These are phyloP conservation scores for Standfussiana lucernea DNA, from an alignment of 2,888 invertebrate species.

Conservation along the genomic window DNA sequence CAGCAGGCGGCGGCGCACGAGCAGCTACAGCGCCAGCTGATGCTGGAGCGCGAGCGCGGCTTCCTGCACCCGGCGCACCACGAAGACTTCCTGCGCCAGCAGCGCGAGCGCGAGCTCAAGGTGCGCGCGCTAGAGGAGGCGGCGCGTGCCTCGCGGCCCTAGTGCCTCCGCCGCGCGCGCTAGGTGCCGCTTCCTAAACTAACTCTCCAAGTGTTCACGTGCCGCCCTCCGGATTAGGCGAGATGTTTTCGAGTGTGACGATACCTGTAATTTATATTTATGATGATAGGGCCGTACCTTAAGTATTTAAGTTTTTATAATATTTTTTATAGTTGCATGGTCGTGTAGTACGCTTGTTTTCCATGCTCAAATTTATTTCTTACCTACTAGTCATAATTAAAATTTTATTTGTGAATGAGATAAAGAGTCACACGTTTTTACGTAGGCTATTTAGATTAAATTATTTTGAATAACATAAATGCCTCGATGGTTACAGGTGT, in stretches of 20 bases:
- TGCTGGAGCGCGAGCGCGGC: slow-evolving; percentile 95
- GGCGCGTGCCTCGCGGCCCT: slow-evolving; percentile 92
- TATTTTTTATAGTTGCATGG: slow-evolving; percentile 90
- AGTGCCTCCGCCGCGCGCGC: slow-evolving; percentile 67
- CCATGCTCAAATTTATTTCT: slow-evolving; percentile 90
- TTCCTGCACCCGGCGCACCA: slow-evolving; percentile 91
- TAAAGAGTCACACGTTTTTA: slow-evolving; percentile 74
- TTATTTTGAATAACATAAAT: slow-evolving; percentile 69
- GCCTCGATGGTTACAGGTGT: slow-evolving; percentile 55
- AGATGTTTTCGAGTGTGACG: slow-evolving; percentile 77
- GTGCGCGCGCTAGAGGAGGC: slow-evolving; percentile 96
- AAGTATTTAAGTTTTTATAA: slow-evolving; percentile 83
- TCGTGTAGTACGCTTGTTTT: slow-evolving; percentile 87
- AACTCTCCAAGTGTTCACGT: slow-evolving; percentile 62
- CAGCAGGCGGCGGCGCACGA: slow-evolving; percentile 96
- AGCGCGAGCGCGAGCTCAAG: slow-evolving; percentile 96
- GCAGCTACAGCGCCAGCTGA: slow-evolving; percentile 95
- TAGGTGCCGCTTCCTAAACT: slow-evolving; percentile 64
- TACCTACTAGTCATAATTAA: slow-evolving; percentile 90
- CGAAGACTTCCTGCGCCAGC: slow-evolving; percentile 92
- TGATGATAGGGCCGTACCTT: slow-evolving; percentile 75
- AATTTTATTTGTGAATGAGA: slow-evolving; percentile 82
- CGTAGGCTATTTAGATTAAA: slow-evolving; percentile 82
- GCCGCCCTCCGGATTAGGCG: slow-evolving; percentile 66
- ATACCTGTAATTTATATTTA: slow-evolving; percentile 87